These are phyloP conservation scores for Drosophila sp. DNA, from an alignment of 1,140 invertebrate species.

Conservation along the genomic window DNA sequence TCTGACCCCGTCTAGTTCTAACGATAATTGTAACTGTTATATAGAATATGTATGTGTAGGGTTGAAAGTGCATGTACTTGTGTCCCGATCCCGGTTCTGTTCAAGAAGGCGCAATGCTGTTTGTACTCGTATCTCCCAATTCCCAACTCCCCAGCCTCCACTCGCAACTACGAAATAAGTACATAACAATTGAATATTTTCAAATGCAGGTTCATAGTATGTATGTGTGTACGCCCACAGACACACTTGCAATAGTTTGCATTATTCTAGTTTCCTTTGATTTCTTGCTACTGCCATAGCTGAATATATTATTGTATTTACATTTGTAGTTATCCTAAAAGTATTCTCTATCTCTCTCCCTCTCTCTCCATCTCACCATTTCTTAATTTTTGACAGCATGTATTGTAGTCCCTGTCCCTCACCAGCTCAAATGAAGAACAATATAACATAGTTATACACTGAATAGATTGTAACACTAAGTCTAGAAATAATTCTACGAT, in stretches of 20 bases:
- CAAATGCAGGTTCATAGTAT: background rate
- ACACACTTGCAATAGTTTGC: conserved; percentile 62
- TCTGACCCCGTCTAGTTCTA: conserved; percentile 39
- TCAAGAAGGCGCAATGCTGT: conserved; percentile 63
- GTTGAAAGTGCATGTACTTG: conserved; percentile 15
- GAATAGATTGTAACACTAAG: conserved; percentile 25
- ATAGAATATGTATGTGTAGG: conserved; percentile 31
- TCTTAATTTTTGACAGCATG: conserved; percentile 21
- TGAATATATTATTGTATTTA: conserved; percentile 27
- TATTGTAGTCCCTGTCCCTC: conserved; percentile 39
- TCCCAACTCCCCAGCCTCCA: conserved; percentile 6
- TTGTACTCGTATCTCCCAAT: conserved; percentile 21
- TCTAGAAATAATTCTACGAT: conserved; percentile 26
- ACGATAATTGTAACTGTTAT: conserved; percentile 48
- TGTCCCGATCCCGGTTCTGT: conserved; percentile 14
- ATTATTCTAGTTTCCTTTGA: conserved; percentile 66
- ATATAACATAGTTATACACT: conserved; percentile 56
- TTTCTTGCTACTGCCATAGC: conserved; percentile 72
- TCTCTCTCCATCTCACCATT: conserved; percentile 12
- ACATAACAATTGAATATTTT: background rate
- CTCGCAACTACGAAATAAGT: background rate
- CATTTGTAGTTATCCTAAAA: conserved; percentile 59
- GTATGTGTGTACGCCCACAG: background rate
- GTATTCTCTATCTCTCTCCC: conserved; percentile 57
- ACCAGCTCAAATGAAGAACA: conserved; percentile 65